Conservation (phyloP, 2,888 invertebrate genomes). For the Epinotia bilunana region DNA sequence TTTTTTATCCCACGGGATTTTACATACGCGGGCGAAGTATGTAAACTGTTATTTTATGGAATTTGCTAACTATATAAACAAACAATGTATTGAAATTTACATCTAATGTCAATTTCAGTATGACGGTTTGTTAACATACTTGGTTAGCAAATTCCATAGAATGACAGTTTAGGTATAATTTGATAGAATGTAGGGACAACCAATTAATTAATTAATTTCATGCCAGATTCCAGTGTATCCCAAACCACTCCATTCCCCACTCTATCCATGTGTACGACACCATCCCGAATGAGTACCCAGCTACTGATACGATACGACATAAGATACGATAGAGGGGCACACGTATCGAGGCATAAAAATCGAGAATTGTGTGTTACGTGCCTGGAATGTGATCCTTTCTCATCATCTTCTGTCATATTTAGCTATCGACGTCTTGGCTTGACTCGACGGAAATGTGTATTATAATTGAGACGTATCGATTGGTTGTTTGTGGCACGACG, state of each 20-base stretch:
- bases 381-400: slow-evolving; percentile 32
- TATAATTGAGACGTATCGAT: background rate
- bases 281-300: background rate
- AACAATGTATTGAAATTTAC: too few species aligned
- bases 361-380: slow-evolving; percentile 35
- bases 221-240: background rate
- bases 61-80: too few species aligned
- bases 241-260: background rate
- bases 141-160: too few species aligned
- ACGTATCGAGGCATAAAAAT: slow-evolving; percentile 31
- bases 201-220: background rate
- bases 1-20: too few species aligned
- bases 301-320: slow-evolving; percentile 13
- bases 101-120: too few species aligned
- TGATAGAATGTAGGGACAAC: too few species aligned
- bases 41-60: too few species aligned
- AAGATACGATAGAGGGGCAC: slow-evolving; percentile 24
- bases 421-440: slow-evolving; percentile 8
- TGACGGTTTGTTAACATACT: too few species aligned
- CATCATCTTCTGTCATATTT: slow-evolving; percentile 21
- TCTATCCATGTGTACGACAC: background rate
- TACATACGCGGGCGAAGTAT: too few species aligned
- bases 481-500: background rate
- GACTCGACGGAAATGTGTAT: background rate
- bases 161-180: too few species aligned